Base-by-base conservation (phyloP, 2,888 invertebrate genomes). In the Parthenolecanium corni region DNA sequence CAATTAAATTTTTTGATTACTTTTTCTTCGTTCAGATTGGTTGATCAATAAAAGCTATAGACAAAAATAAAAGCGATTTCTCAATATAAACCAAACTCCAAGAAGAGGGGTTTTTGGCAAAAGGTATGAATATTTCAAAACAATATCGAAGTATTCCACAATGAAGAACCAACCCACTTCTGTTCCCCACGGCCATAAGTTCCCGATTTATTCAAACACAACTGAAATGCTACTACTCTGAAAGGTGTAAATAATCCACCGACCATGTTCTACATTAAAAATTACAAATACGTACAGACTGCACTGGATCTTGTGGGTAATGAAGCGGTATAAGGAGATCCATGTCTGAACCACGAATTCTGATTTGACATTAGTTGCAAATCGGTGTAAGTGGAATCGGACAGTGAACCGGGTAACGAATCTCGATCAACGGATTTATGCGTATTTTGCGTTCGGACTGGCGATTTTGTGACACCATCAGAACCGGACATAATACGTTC, bases 401-500 rank as follows among this genome's bases (percentile, higher is more conserved):
- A 89, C 38, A 91, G 78, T 66, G 89, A 89, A 21, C 90, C 91
- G 64, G 66, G 53, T 18, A 53, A 24, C 42, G 63, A 53, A 51
- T 61, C 61, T 20, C 63, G 53, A 54, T 54, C 66, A 64, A 20
- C 64, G 53, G 40, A 62, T 66, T 57, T 52, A 40, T 65, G 58
- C 1, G 57, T 14, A 42, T 38, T 40, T 44, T 52, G 58, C 14
- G 47, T 46, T 3, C 53, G 25, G 52, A 40, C 46, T 6, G 52
- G 52, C 12, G 61, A 51, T 56, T 67, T 66, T 14, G 68, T 66
- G 21, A 68, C 64, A 21, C 65, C 64, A 72, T 90, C 90, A 0
- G 89, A 89, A 0, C 89, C 88, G n/a, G 89, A 89, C 65, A 88
- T 82, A 53, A 90, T 77, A 57, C 90, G 78, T 72, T 91, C 90